Evolutionary conservation across 2,888 invertebrate species (phyloP), one percentile per base, ranked within the genome.

Genomic region (Lomographa bimaculata): DNA sequence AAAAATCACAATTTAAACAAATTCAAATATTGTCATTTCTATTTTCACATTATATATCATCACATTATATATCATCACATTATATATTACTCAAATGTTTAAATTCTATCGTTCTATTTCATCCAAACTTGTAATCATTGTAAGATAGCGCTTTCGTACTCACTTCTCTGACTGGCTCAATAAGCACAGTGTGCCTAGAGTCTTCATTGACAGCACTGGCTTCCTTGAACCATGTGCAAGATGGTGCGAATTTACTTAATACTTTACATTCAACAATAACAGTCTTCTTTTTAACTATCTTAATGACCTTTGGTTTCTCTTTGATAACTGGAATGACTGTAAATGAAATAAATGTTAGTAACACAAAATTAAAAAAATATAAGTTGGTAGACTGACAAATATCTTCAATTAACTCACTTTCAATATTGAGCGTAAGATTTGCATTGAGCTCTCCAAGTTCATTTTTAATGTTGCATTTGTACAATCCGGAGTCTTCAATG

Each of bases 381-480:
- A n/a, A 26, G 9, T 28, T 12, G 1, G n/a, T 2, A 16, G n/a
- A 9, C n/a, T n/a, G n/a, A n/a, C n/a, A n/a, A n/a, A 21, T 14
- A 5, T 10, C 8, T 2, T 6, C 1, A 11, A 8, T 1, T 19
- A 32, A 90, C 94, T 92, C 90, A 97, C 97, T 98, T 94, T 98
- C 98, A 89, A 99, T 97, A 87, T 99, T 98, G 64, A 99, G 93
- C 58, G 98, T 98, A 55, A 98, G 92, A 89, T 98, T 98, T 46
- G 98, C 98, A 79, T 98, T 98, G 54, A 98, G 93, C 91, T 99
- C 98, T 62, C 99, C 99, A 73, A 96, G 93, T 68, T 94, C 93
- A 86, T 98, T 99, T 83, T 97, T 98, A 67, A 98, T 97, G 71
- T 97, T 98, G 83, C 99, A 98, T 84, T 98, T 98, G 91, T 99